Base-by-base conservation (phyloP, 2,113 vertebrate genomes). In the Notiomystis cincta region DNA sequence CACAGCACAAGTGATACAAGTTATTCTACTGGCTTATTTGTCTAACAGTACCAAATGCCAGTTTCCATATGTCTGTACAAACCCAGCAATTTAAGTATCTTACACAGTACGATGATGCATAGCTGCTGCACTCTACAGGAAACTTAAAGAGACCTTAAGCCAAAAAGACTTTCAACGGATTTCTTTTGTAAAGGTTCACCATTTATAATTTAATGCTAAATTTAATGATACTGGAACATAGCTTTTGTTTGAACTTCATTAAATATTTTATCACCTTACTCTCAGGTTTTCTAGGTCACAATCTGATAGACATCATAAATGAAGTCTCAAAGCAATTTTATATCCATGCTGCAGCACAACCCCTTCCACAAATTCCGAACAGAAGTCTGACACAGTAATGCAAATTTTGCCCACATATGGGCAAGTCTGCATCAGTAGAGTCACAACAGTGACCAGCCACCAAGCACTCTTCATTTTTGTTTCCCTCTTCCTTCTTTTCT, bases 211-310 rank as follows among this genome's bases (percentile, higher is more conserved):
- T 73, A 37, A 60, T 23, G 17, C 47, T 76, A 77, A 7, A 51
- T 47, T 80, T 80, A 77, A 73, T 35, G 13, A 48, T 24, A 82
- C 1, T 6, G 10, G 20, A 62, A 91, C 0, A 0, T 28, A 53
- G 17, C 7, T 79, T 76, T 64, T 67, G 20, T 80, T 60, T 83
- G 27, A 93, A 65, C 2, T 6, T 56, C 33, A 72, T 65, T 69
- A 69, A 81, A 21, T 78, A 84, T 53, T 82, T 75, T 54, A 91
- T 45, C 42, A 56, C 33, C 70, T 87, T 84, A 82, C 45, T 90
- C 35, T 82, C 42, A 66, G 20, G 11, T 79, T 87, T 54, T 82
- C 44, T 67, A 85, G 30, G 9, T 94, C 47, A 76, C 33, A 89
- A 22, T 10, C 21, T 35, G 50, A 60, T 1, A 72, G 14, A 64